Base-by-base conservation (phyloP, 2,113 vertebrate species). In the Siniperca knerii region DNA sequence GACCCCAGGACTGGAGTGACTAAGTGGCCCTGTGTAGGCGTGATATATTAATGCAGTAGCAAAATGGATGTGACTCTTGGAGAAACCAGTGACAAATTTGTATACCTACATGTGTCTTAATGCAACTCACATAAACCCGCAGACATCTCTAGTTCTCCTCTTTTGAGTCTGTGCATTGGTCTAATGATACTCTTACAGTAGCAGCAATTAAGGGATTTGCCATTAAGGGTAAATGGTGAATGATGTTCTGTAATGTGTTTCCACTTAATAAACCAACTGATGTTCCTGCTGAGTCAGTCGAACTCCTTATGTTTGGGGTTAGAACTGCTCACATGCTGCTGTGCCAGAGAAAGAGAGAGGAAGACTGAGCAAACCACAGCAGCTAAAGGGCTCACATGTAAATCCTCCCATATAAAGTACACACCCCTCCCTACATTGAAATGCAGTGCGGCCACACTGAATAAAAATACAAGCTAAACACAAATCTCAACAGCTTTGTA, bases 221-320 rank as follows among this genome's bases (percentile, higher is more conserved):
- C 75, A 80, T 89, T 61, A 70, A 76, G 79, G 40, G 82, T 81
- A 81, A 84, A 67, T 70, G 54, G 40, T 75, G 79, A 85, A 55
- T 15, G 57, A 83, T 88, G 73, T 68, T 67, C 86, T 86, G 40
- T 89, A 72, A 89, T 88, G 67, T 74, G 70, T 87, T 77, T 84
- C 68, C 70, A 83, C 75, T 83, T 90, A 75, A 90, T 88, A 50
- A 82, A 88, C 12, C 71, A 40, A 35, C 46, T 69, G 65, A 77
- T 81, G 50, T 79, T 88, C 40, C 68, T 70, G 90, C 78, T 89
- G 88, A 92, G 88, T 90, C 84, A 86, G 85, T 81, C 87, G 85
- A 83, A 77, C 35, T 82, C 29, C 58, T 76, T 58, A 25, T 67
- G 44, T 79, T 57, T 83, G 50, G 70, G 81, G 37, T 69, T 77